phyloP scores from a whole-genome alignment of 2,113 vertebrate genomes.

The Indicator maculatus region DNA sequence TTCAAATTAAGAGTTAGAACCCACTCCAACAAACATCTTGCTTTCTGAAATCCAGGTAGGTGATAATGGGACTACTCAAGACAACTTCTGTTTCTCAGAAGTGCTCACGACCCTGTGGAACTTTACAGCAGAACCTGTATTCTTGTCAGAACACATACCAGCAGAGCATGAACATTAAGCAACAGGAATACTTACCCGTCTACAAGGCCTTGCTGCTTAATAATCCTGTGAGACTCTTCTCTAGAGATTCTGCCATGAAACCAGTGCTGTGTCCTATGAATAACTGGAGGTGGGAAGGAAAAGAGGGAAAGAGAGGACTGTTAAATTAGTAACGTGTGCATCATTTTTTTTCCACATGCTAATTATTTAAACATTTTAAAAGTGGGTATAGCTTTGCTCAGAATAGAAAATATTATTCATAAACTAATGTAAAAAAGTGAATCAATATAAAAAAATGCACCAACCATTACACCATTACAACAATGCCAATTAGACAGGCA shows the following conservation, averaged over 20 bases:
- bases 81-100: background rate
- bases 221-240: constrained; percentile 94
- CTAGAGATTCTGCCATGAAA: constrained; percentile 95
- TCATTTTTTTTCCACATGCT: background rate
- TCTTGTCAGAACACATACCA: background rate
- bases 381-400: constrained; percentile 5
- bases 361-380: constrained; percentile 39
- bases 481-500: background rate
- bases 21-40: background rate
- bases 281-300: constrained; percentile 77
- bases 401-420: background rate
- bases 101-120: background rate
- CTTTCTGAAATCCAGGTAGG: background rate
- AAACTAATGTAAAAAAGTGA: background rate
- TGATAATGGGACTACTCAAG: background rate
- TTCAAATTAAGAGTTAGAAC: background rate
- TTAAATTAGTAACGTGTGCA: background rate
- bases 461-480: no score
- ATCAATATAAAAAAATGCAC: background rate
- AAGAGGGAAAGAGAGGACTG: background rate
- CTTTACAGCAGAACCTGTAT: background rate
- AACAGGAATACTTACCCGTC: constrained; percentile 85
- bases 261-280: constrained; percentile 96
- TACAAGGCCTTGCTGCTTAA: constrained; percentile 95
- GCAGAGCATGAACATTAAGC: background rate